Percentiles rank a stretch among this genome's conserved stretches.
phyloP scores from a whole-genome alignment of 2,888 invertebrate genomes.

The Cybosia mesomella region DNA sequence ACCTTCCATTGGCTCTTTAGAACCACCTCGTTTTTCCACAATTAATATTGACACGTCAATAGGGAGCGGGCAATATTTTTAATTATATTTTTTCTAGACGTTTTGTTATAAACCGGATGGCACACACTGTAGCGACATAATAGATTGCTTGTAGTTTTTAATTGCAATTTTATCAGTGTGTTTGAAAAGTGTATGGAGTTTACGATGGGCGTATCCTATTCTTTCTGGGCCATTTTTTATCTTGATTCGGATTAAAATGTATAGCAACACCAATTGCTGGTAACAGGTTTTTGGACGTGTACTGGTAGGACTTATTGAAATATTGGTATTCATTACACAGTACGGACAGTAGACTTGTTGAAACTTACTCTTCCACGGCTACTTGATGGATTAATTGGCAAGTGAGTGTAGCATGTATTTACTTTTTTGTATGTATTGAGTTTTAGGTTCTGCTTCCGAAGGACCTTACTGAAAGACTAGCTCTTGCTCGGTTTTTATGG shows the following conservation, averaged over 20 bases:
- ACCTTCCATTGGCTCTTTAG: slow-evolving; percentile 29
- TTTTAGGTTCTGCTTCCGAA: too few relatives aligned
- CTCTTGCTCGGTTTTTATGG: too few relatives aligned
- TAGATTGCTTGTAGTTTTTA: slow-evolving; percentile 41
- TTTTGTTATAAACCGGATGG: slow-evolving; percentile 35
- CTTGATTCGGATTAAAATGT: neutral
- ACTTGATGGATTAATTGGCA: neutral
- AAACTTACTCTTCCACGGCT: neutral
- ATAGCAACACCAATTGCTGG: neutral
- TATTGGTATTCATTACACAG: neutral
- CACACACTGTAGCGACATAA: slow-evolving; percentile 32
- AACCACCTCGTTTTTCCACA: slow-evolving; percentile 13
- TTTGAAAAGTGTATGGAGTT: slow-evolving; percentile 22
- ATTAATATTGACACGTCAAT: slow-evolving; percentile 28
- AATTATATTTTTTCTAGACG: slow-evolving; percentile 27
- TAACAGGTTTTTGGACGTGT: neutral
- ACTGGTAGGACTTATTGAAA: neutral
- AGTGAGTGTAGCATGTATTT: too few relatives aligned
- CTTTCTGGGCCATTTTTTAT: neutral
- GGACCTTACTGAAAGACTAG: too few relatives aligned
- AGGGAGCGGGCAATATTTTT: slow-evolving; percentile 14
- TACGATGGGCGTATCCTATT: slow-evolving; percentile 17
- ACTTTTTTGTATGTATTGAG: too few relatives aligned
- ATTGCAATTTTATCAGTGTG: slow-evolving; percentile 48
- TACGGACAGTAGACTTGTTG: neutral